Evolutionary conservation across 2,888 invertebrate genomes (phyloP).

Genomic region (Parasteatoda lunata): DNA sequence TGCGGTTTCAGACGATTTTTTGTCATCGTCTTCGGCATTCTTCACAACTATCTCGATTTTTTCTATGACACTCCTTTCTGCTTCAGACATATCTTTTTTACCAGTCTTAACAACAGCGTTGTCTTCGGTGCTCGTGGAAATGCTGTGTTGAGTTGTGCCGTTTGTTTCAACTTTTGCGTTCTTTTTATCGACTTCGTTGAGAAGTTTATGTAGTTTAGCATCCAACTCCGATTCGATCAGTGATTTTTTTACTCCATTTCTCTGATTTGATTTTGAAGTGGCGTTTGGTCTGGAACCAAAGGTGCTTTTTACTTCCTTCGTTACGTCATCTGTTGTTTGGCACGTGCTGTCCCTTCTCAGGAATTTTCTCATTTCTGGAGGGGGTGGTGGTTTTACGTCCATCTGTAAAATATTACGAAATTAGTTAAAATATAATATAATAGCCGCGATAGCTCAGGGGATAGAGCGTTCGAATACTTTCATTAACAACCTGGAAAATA

Average conservation of each 20-base stretch:
- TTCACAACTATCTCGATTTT: constrained; percentile 47
- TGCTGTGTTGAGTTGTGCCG: neutral
- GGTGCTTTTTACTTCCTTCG: no score
- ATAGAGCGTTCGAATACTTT: no score
- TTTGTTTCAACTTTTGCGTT: neutral
- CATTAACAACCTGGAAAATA: no score
- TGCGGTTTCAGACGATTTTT: neutral
- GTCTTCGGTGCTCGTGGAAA: constrained; percentile 5
- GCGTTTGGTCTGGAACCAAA: no score
- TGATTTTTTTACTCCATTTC: constrained; percentile 18
- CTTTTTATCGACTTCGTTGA: neutral
- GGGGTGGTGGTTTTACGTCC: constrained; percentile 26
- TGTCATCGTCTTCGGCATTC: constrained; percentile 15
- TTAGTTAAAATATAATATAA: no score
- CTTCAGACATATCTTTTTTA: constrained; percentile 14
- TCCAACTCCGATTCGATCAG: constrained; percentile 30
- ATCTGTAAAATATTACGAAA: neutral
- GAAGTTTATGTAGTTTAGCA: constrained; percentile 27
- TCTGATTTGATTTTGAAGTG: neutral
- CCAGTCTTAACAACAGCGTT: neutral
- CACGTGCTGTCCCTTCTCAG: constrained; percentile 60
- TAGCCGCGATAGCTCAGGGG: no score
- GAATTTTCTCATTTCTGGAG: constrained; percentile 47
- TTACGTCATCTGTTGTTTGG: constrained; percentile 19
- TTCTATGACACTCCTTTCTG: constrained; percentile 37